Percentiles rank a stretch among this genome's conserved stretches.
Evolutionary conservation across 2,797 vertebrate genomes (phyloP).

Genomic region (Helarctos malayanus): DNA sequence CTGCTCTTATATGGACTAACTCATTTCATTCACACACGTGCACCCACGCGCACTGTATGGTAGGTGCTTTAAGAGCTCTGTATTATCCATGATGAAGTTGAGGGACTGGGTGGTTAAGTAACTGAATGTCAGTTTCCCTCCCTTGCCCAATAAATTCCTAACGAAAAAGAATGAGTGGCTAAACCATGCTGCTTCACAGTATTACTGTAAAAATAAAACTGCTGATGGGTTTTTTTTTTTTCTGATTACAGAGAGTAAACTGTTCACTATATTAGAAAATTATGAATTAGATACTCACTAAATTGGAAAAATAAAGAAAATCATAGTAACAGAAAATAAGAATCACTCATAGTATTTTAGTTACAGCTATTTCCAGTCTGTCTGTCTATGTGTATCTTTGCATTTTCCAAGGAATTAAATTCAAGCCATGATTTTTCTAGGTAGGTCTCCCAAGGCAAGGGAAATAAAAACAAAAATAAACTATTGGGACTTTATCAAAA

Average conservation of each 20-base stretch:
- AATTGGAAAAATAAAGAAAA: slow-evolving; percentile 9
- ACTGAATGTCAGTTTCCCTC: not conserved
- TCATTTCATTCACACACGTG: not conserved
- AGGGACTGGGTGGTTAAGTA: not conserved
- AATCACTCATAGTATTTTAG: not conserved
- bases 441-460: not conserved
- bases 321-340: not conserved
- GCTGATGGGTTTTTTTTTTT: not conserved
- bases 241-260: slow-evolving; percentile 47
- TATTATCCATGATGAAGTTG: not conserved
- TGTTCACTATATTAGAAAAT: slow-evolving; percentile 25
- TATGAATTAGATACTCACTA: not conserved
- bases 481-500: not conserved
- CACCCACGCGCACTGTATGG: not conserved
- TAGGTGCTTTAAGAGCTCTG: not conserved
- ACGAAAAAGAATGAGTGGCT: not conserved
- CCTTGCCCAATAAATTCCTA: not conserved
- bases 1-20: fast-evolving
- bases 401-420: slow-evolving; percentile 12
- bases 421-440: not conserved
- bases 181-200: not conserved
- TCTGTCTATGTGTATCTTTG: not conserved
- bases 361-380: not conserved
- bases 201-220: slow-evolving; percentile 52
- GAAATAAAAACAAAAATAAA: not conserved